Evolutionary conservation across 37 sponge, comb jelly and placozoan species (phyloP).

Genomic region (Spongia lamella): DNA sequence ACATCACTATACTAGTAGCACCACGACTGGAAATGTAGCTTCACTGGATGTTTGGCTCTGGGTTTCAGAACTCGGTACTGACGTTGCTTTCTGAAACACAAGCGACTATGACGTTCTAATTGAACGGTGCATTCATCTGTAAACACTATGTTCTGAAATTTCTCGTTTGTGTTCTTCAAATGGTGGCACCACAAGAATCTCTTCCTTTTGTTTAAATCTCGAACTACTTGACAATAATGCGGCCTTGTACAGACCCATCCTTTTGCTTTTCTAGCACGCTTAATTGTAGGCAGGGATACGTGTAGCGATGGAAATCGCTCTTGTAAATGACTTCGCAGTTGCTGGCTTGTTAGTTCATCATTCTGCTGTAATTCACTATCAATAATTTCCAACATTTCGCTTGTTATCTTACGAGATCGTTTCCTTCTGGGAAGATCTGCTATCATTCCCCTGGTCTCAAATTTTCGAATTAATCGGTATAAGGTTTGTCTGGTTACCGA

Average conservation of each 20-base stretch:
- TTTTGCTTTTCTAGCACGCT: background rate
- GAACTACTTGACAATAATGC: constrained; percentile 40
- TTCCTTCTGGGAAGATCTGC: background rate
- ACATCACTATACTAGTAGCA: constrained; percentile 41
- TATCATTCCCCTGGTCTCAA: background rate
- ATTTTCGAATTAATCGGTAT: background rate
- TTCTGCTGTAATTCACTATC: background rate
- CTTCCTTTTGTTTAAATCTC: constrained; percentile 25
- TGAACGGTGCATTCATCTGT: constrained; percentile 26
- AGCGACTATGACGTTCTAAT: constrained; percentile 22
- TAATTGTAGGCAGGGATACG: constrained; percentile 28
- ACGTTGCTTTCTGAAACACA: constrained; percentile 15
- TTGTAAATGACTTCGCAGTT: constrained; percentile 4
- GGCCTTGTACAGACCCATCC: too few relatives aligned
- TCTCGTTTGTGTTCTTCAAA: constrained; percentile 11
- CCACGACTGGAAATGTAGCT: constrained; percentile 33
- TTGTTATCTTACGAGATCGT: background rate
- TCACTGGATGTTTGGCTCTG: too few relatives aligned
- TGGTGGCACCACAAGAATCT: constrained; percentile 21
- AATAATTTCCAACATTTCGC: constrained; percentile 3
- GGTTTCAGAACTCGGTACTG: constrained; percentile 25
- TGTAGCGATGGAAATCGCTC: constrained; percentile 15
- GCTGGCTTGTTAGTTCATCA: constrained; percentile 29
- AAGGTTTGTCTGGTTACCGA: background rate
- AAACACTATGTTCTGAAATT: constrained; percentile 31